Evolutionary conservation across 1,140 invertebrate species (phyloP), one percentile per base, ranked within the genome.

Genomic region (Thereuonema tuberculata): DNA sequence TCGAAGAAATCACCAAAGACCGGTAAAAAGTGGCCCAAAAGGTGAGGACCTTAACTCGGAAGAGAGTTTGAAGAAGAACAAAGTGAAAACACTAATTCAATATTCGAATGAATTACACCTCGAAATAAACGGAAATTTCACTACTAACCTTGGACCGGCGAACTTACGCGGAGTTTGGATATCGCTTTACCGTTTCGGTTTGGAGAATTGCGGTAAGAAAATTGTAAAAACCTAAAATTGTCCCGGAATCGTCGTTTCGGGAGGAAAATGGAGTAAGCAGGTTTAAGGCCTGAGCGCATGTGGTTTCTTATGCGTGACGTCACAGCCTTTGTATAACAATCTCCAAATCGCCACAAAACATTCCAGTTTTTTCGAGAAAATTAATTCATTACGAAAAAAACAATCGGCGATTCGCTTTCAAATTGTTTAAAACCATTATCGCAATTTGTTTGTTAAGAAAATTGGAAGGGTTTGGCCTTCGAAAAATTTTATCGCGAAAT

Each of bases 381-480:
- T n/a, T n/a, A n/a, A n/a, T n/a, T n/a, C n/a, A n/a, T n/a, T n/a
- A n/a, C n/a, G n/a, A n/a, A n/a, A n/a, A n/a, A n/a, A n/a, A n/a
- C n/a, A n/a, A n/a, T n/a, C n/a, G n/a, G n/a, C 71, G 17, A 75
- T 57, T 2, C 73, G 75, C 37, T 75, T 67, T 2, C n/a, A n/a
- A n/a, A n/a, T n/a, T n/a, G n/a, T n/a, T n/a, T n/a, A n/a, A n/a
- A n/a, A n/a, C n/a, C n/a, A n/a, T n/a, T n/a, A n/a, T n/a, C n/a
- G n/a, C n/a, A n/a, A n/a, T n/a, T n/a, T n/a, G n/a, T n/a, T n/a
- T n/a, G n/a, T n/a, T n/a, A n/a, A n/a, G n/a, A n/a, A n/a, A n/a
- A n/a, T n/a, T n/a, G n/a, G n/a, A n/a, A n/a, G n/a, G n/a, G n/a
- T n/a, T n/a, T n/a, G n/a, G n/a, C n/a, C n/a, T n/a, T n/a, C n/a